Conservation (phyloP, 2,888 invertebrate genomes). For the Trissoscelio sp. region DNA sequence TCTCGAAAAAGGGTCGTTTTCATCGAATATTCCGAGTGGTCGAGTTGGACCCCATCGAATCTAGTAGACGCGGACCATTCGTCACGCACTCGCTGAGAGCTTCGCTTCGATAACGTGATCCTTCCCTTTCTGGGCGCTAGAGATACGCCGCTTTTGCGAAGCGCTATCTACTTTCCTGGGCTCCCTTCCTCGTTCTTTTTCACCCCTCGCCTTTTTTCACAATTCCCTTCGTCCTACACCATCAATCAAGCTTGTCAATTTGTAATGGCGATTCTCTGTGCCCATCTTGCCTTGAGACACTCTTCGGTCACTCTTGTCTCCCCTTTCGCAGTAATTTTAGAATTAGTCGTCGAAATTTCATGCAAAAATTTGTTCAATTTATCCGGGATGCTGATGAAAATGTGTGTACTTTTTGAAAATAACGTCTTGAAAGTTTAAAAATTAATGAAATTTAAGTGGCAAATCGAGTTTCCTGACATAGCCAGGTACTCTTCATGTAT, state of each 20-base stretch:
- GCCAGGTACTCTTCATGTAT: conserved; percentile 57
- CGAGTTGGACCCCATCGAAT: conserved; percentile 75
- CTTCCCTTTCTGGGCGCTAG: conserved; percentile 66
- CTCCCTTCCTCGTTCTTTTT: conserved; percentile 71
- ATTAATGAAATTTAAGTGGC: not conserved
- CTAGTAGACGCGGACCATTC: conserved; percentile 81
- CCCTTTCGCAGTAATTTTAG: conserved; percentile 49
- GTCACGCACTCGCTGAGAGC: conserved; percentile 83
- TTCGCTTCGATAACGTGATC: conserved; percentile 80
- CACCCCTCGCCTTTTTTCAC: conserved; percentile 68
- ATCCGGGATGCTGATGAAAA: no score
- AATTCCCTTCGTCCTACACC: conserved; percentile 78
- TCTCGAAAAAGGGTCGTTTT: conserved; percentile 73
- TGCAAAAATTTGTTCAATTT: conserved; percentile 10
- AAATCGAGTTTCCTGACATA: not conserved
- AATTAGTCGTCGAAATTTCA: conserved; percentile 43
- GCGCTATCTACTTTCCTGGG: conserved; percentile 76
- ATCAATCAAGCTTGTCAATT: conserved; percentile 86
- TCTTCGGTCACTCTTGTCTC: conserved; percentile 59
- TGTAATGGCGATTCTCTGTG: conserved; percentile 84
- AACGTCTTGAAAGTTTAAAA: no score
- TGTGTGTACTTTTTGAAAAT: no score
- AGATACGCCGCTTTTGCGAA: conserved; percentile 75
- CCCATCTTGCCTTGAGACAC: conserved; percentile 81
- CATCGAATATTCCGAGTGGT: conserved; percentile 76